Conservation (phyloP, 2,888 invertebrate genomes). For the Orthonevra nobilis region DNA sequence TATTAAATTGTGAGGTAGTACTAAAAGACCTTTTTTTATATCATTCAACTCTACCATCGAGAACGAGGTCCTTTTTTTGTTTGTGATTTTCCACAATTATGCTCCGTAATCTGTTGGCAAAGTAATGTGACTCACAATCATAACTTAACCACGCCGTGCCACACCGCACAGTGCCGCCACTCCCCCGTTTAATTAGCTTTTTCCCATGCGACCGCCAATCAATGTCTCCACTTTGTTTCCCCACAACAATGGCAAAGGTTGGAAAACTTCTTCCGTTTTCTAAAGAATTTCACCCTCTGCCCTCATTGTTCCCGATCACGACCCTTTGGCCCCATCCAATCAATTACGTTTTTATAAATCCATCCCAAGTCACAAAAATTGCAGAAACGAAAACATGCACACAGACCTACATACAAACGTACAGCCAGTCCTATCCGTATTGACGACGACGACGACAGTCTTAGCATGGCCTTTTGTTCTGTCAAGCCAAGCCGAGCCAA, state of each 20-base stretch:
- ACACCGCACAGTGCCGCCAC: too few relatives aligned
- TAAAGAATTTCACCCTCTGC: constrained; percentile 20
- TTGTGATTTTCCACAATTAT: constrained; percentile 26
- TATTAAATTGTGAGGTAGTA: background rate
- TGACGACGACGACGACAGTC: constrained; percentile 17
- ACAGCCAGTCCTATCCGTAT: too few relatives aligned
- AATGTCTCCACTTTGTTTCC: constrained; percentile 34
- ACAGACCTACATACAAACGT: background rate
- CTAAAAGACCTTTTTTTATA: background rate
- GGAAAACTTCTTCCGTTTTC: constrained; percentile 40
- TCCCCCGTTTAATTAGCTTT: constrained; percentile 50
- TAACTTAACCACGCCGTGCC: background rate
- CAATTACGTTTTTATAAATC: constrained; percentile 60
- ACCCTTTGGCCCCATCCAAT: constrained; percentile 59
- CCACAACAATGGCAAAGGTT: constrained; percentile 40
- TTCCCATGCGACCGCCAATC: constrained; percentile 48
- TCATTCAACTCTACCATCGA: background rate
- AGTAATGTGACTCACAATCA: constrained; percentile 32
- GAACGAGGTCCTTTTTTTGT: too few relatives aligned
- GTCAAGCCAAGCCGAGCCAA: too few relatives aligned
- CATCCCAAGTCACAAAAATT: constrained; percentile 57
- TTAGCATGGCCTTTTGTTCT: constrained; percentile 60
- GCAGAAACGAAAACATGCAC: constrained; percentile 63
- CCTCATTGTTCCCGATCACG: constrained; percentile 13
- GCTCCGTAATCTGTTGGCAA: constrained; percentile 32